Percentiles rank a stretch among this genome's conserved stretches.
phyloP scores from a whole-genome alignment of 2,888 invertebrate genomes.

The Caenorhabditis afra region DNA sequence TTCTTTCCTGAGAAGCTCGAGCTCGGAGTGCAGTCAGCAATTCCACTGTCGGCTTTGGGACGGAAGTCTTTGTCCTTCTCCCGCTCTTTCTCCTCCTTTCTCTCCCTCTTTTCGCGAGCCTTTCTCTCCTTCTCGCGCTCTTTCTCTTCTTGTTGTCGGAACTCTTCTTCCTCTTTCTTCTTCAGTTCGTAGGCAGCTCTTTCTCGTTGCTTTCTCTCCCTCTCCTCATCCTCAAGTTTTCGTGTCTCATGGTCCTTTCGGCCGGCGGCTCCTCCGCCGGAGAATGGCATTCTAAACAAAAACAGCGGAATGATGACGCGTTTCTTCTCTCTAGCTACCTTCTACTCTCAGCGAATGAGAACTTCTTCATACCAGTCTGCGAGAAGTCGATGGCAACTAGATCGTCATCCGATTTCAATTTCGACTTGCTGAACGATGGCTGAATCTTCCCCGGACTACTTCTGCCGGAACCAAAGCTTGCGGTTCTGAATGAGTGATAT shows the following conservation, averaged over 20 bases:
- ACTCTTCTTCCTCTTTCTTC: too few species aligned
- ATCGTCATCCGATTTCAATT: conserved; percentile 22
- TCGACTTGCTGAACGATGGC: neutral
- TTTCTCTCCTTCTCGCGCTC: too few species aligned
- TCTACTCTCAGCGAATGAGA: too few species aligned
- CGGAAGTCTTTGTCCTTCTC: conserved; percentile 37
- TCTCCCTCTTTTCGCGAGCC: conserved; percentile 8
- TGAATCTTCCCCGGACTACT: conserved; percentile 45
- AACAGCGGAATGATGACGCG: neutral
- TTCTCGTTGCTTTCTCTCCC: conserved; percentile 20
- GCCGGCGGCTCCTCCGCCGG: conserved; percentile 15
- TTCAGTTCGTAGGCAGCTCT: conserved; percentile 28
- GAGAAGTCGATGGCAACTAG: conserved; percentile 40
- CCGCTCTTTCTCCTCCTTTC: conserved; percentile 10
- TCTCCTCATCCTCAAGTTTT: conserved; percentile 29
- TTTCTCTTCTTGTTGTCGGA: too few species aligned
- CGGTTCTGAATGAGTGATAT: conserved; percentile 37
- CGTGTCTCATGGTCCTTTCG: conserved; percentile 20
- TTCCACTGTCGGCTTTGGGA: conserved; percentile 45
- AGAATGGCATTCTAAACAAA: conserved; percentile 28
- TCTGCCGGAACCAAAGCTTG: conserved; percentile 47
- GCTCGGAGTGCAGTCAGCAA: conserved; percentile 47
- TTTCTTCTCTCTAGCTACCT: too few species aligned
- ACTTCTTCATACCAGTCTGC: conserved; percentile 25
- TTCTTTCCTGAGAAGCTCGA: conserved; percentile 35